Conservation (phyloP, 2,888 invertebrate genomes). For the Adineta ricciae region DNA sequence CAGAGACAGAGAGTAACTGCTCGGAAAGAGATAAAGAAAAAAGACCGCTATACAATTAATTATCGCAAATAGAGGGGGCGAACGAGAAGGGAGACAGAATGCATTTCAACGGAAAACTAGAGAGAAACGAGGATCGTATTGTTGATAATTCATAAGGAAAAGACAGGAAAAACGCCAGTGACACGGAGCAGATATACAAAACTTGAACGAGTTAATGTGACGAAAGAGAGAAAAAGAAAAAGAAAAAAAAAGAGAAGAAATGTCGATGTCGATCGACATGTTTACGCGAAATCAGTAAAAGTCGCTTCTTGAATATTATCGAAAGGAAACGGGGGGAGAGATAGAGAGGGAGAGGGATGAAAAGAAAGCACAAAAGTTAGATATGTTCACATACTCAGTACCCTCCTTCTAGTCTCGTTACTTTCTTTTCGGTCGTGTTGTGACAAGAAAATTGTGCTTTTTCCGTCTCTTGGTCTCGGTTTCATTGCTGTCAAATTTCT, state of each 20-base stretch:
- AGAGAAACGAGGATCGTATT: not conserved
- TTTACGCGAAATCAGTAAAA: not conserved
- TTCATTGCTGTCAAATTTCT: not conserved
- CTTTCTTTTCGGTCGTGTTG: not conserved
- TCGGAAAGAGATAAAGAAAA: constrained; percentile 10
- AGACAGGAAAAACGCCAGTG: not conserved
- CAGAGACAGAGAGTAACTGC: not conserved
- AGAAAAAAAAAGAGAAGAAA: not conserved
- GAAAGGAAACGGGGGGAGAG: not conserved
- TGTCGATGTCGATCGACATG: not conserved
- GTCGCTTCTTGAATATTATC: not conserved
- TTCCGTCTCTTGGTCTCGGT: not conserved
- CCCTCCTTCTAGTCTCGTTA: not conserved
- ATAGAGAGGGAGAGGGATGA: not conserved
- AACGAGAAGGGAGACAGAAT: not conserved
- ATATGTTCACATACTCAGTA: not conserved
- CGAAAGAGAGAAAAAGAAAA: not conserved
- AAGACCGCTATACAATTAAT: constrained; percentile 2
- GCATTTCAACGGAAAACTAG: not conserved
- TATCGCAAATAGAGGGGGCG: not conserved
- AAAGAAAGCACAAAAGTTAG: not conserved
- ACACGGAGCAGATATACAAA: not conserved
- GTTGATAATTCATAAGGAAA: constrained; percentile 2
- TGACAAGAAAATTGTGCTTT: constrained; percentile 5
- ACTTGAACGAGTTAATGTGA: constrained; percentile 8